phyloP scores from a whole-genome alignment of 2,113 vertebrate species.

The Gila orcuttii region DNA sequence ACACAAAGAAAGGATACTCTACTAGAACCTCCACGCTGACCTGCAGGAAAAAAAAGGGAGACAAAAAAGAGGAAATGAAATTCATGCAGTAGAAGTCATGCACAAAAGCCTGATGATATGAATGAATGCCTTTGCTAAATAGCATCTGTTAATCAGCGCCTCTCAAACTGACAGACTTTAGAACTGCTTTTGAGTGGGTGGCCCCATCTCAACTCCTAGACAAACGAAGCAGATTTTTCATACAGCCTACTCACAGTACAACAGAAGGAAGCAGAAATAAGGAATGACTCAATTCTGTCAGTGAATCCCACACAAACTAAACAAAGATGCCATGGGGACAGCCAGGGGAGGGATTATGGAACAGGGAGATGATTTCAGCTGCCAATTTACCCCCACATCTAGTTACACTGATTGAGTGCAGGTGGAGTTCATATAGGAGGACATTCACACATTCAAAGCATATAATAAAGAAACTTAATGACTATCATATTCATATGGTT shows the following conservation, averaged over 20 bases:
- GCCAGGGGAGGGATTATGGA: conserved; percentile 37
- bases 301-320: conserved; percentile 56
- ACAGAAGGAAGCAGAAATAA: conserved; percentile 59
- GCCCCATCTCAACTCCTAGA: conserved; percentile 63
- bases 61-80: neutral
- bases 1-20: conserved; percentile 99
- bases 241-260: conserved; percentile 54
- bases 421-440: conserved; percentile 10
- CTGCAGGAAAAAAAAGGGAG: conserved; percentile 68
- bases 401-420: conserved; percentile 32
- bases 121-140: conserved; percentile 50
- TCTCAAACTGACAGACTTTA: conserved; percentile 65
- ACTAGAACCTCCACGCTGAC: conserved; percentile 96
- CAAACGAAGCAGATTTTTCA: conserved; percentile 70
- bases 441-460: neutral
- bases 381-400: conserved; percentile 31
- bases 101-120: conserved; percentile 38
- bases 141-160: conserved; percentile 60
- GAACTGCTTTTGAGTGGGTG: conserved; percentile 66
- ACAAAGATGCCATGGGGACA: conserved; percentile 52
- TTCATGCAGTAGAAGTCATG: conserved; percentile 11
- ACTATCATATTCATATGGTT: conserved; percentile 10
- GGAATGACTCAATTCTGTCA: conserved; percentile 58
- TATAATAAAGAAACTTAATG: neutral
- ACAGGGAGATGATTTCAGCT: conserved; percentile 37